Percentiles rank a stretch among this genome's conserved stretches.
phyloP scores from a whole-genome alignment of 1,140 invertebrate genomes.

The Drosophila orosa region DNA sequence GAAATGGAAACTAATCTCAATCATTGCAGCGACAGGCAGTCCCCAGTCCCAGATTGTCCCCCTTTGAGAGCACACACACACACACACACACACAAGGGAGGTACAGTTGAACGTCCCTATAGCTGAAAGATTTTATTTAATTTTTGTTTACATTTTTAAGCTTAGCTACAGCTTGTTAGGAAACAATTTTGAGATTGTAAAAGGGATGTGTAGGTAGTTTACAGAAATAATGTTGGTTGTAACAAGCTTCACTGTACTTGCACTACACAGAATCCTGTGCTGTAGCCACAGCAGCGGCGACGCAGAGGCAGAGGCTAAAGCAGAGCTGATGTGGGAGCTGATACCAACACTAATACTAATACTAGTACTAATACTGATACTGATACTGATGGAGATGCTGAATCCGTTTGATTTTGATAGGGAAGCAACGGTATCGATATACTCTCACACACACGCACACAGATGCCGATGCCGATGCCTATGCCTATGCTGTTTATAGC shows the following conservation, averaged over 20 bases:
- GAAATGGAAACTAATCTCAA: constrained; percentile 51
- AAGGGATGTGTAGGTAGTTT: not conserved
- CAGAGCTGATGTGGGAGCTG: constrained; percentile 14
- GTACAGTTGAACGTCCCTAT: not conserved
- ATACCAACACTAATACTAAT: constrained; percentile 11
- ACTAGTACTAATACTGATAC: constrained; percentile 6
- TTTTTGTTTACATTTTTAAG: not conserved
- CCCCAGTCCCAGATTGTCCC: constrained; percentile 3
- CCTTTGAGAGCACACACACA: constrained; percentile 4
- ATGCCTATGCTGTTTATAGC: constrained; percentile 68
- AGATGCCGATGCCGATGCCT: constrained; percentile 34
- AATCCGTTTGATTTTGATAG: constrained; percentile 39
- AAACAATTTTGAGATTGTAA: not conserved
- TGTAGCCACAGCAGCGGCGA: not conserved
- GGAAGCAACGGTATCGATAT: constrained; percentile 21
- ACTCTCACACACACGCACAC: constrained; percentile 17
- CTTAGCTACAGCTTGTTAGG: too few species aligned
- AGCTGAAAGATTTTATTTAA: not conserved
- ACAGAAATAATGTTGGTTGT: not conserved
- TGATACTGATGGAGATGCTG: constrained; percentile 32
- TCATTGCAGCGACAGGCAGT: constrained; percentile 32
- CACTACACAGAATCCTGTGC: not conserved
- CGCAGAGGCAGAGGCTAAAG: constrained; percentile 1
- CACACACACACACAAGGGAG: constrained; percentile 1
- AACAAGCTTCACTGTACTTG: constrained; percentile 6